Conservation (phyloP, 2,888 invertebrate species). For the Anoplius nigerrimus region DNA sequence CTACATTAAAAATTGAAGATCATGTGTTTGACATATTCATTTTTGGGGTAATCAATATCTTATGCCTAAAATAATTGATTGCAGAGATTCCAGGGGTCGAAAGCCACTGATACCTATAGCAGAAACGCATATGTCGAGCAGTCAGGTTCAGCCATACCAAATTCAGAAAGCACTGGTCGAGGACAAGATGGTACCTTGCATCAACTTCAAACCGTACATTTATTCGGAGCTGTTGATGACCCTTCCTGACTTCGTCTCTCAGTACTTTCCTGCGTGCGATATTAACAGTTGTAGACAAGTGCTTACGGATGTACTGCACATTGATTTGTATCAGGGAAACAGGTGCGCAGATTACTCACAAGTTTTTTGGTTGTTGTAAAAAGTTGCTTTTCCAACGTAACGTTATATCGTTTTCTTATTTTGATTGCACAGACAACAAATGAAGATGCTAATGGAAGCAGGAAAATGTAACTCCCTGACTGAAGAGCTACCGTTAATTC, state of each 20-base stretch:
- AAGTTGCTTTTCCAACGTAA: not conserved
- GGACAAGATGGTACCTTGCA: constrained; percentile 88
- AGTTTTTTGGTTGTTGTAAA: not conserved
- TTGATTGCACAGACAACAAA: constrained; percentile 79
- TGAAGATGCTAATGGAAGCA: constrained; percentile 85
- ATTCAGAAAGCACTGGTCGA: constrained; percentile 88
- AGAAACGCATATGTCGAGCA: constrained; percentile 81
- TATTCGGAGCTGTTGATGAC: constrained; percentile 90
- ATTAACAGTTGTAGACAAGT: constrained; percentile 86
- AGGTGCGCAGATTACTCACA: constrained; percentile 76
- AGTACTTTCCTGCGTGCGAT: constrained; percentile 87
- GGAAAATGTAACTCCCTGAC: constrained; percentile 84
- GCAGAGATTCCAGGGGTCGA: constrained; percentile 73
- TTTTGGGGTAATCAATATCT: not conserved
- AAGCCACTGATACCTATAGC: constrained; percentile 83
- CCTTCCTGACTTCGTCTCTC: constrained; percentile 86
- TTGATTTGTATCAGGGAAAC: constrained; percentile 89
- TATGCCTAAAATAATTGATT: constrained; percentile 8
- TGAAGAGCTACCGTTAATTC: constrained; percentile 87
- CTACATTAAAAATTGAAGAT: too few species aligned
- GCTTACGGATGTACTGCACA: constrained; percentile 84
- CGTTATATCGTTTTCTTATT: not conserved
- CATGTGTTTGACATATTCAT: too few species aligned
- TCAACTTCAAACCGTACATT: constrained; percentile 90
- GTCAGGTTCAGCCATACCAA: constrained; percentile 74